Evolutionary conservation across 2,113 vertebrate genomes (phyloP), one percentile per base, ranked within the genome.

Genomic region (Rhynchopsitta pachyrhyncha): DNA sequence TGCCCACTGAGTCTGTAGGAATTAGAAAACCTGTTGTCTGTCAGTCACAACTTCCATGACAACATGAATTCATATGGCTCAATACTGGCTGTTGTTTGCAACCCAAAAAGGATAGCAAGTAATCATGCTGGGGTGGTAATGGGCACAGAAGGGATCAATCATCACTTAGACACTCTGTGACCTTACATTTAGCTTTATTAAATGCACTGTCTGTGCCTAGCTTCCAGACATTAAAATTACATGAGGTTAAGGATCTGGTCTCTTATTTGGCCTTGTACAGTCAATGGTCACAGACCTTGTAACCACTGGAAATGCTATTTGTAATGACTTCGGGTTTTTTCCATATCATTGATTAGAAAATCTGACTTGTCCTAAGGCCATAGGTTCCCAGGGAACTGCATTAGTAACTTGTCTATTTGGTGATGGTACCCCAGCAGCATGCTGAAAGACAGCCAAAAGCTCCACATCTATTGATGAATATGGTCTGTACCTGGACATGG

Each of bases 291-390:
- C 84, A 91, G 52, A 91, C 91, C 93, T 91, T 69, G 33, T 89
- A 63, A 84, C 69, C 44, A 87, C 15, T 87, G 77, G 66, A 92
- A 95, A 94, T 84, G 69, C 62, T 91, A 62, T 79, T 52, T 60
- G 31, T 92, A 95, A 91, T 92, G 86, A 92, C 81, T 90, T 79
- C 2, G 5, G 0, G 0, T 25, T 86, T 88, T 94, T 93, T 82
- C 41, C 35, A 84, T 67, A 69, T n/a, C 60, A 46, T 37, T 79
- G 74, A 88, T 95, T 88, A 70, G 94, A 96, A 93, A 95, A 86
- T 75, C 28, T 89, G 50, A 55, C 83, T 62, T 95, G 69, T 80
- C 81, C 62, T 84, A 66, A 35, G 89, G 91, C 74, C 25, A 55
- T 22, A 60, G 14, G 24, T 29, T 87, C 62, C 27, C 33, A 18